These are phyloP conservation scores for Loripinus fragilis DNA, from an alignment of 2,888 invertebrate species.

Conservation along the genomic window DNA sequence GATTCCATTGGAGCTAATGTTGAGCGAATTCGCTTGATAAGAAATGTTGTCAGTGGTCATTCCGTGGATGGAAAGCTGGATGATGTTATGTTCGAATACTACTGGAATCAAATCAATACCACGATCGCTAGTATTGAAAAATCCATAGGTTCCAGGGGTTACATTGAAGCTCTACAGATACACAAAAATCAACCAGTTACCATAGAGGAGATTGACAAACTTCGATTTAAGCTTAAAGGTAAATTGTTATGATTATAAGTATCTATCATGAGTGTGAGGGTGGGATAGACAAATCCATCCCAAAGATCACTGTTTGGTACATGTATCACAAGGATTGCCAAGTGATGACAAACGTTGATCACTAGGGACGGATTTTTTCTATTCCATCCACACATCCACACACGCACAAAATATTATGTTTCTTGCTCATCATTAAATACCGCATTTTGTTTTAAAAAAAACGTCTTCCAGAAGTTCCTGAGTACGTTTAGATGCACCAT, in stretches of 20 bases:
- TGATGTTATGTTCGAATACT: background rate
- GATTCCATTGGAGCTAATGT: background rate
- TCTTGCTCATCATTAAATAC: too few relatives aligned
- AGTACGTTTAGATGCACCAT: too few relatives aligned
- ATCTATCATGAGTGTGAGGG: too few relatives aligned
- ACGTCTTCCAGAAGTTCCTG: too few relatives aligned
- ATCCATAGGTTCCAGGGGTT: background rate
- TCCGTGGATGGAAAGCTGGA: background rate
- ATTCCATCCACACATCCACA: too few relatives aligned
- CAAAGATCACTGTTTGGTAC: too few relatives aligned
- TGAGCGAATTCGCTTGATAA: background rate
- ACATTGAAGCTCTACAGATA: background rate
- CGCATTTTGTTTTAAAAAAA: too few relatives aligned
- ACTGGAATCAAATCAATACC: background rate
- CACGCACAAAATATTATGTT: too few relatives aligned
- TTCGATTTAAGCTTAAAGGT: background rate
- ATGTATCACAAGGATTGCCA: too few relatives aligned
- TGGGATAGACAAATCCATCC: too few relatives aligned
- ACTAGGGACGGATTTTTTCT: too few relatives aligned
- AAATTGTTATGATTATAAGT: background rate
- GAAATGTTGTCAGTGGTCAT: background rate
- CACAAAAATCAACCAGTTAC: background rate
- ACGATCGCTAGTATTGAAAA: background rate
- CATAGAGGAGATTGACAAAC: background rate
- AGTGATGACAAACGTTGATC: too few relatives aligned